Evolutionary conservation across 2,888 invertebrate species (phyloP), one percentile per base, ranked within the genome.

Genomic region (Rhorus exstirpatorius): DNA sequence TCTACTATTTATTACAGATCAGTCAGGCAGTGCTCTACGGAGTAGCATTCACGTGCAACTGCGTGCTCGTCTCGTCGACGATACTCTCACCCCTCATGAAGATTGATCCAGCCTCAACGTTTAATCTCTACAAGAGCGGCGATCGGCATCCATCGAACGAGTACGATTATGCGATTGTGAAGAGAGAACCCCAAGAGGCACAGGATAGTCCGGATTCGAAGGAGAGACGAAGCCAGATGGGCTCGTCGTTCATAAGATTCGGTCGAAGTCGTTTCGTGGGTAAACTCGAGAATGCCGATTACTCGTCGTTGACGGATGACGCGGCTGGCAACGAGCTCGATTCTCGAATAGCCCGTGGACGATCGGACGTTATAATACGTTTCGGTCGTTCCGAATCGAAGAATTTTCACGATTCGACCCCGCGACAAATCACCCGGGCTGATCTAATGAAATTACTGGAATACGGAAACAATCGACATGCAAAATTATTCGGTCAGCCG

Each of bases 351-450:
- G 79, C 88, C 0, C 88, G 90, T 14, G 89, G 90, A 6, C 85
- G 89, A 53, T 88, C 92, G 4, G 92, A 92, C 74, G 87, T 91
- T 21, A 89, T 92, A 53, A 92, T 93, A 55, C 87, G 93, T 24
- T 92, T 92, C 70, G 93, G 93, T 0, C 87, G 93, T 0, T 86
- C 90, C 0, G 88, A 88, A 0, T 78, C 72, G 44, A 91, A 89
- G 41, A 72, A 76, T 49, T 31, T 21, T 12, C 68, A 19, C 0
- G 38, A n/a, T n/a, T 3, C 44, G 53, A 4, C 19, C 51, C 12
- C 79, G 81, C 70, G 86, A 81, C 65, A 46, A 17, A 14, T 60
- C n/a, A 14, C 46, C 26, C 49, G 67, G 8, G 8, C 68, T 14
- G 79, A 75, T 7, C 14, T 68, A 8, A 35, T 31, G 0, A 82